Evolutionary conservation across 2,113 vertebrate genomes (phyloP), one percentile per base, ranked within the genome.

Genomic region (Odobenus rosmarus): DNA sequence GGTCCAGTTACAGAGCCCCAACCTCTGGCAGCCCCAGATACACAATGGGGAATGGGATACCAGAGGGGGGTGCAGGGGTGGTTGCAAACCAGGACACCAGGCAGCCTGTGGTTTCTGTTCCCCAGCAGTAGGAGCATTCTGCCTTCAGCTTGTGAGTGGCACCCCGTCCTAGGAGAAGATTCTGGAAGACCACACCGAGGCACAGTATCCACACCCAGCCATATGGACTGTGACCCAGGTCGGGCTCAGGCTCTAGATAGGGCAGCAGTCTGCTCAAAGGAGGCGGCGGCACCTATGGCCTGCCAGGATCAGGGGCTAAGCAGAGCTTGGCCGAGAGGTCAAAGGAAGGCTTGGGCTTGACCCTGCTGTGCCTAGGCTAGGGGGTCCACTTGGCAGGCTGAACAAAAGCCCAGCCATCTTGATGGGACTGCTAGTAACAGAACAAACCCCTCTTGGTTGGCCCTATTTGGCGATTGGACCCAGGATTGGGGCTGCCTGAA

Each of bases 271-370:
- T 81, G 31, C 23, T 64, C 18, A 33, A 64, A 79, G 89, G 33
- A 67, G 26, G 15, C 1, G 21, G 1, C 0, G 0, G n/a, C 18
- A 7, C 14, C 33, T 59, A 31, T 49, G 51, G 33, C 36, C 31
- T 53, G 31, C 18, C 31, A 9, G 39, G 16, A 13, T 71, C 28
- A 71, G 46, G 7, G n/a, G 57, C 80, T 74, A 64, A 83, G 33
- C 24, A 62, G 19, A 24, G 14, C 26, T 81, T 90, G 69, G 69
- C 51, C n/a, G 21, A 79, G 5, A 61, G 92, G 1, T 10, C n/a
- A 67, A 3, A 7, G 42, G 16, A 46, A 61, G 93, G 33, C 18
- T 36, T 71, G 16, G 19, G 2, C 19, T 86, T 76, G 24, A 49
- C n/a, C 33, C 31, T 39, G 0, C 59, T 42, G 15, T 33, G 31